Evolutionary conservation across 2,113 vertebrate genomes (phyloP), one percentile per base, ranked within the genome.

Genomic region (Holacanthus passer): DNA sequence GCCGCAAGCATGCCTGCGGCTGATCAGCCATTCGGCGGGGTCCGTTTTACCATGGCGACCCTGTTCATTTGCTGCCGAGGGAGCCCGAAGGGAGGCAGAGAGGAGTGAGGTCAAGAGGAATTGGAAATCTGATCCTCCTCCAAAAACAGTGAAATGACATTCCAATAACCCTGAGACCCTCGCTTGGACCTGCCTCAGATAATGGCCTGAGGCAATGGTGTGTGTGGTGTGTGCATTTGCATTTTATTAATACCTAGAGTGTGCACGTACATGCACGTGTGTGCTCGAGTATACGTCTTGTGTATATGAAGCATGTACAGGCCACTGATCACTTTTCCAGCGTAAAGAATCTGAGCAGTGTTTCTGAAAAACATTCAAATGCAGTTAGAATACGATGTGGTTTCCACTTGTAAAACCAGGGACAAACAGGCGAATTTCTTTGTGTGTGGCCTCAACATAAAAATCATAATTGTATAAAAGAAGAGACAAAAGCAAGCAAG

Each of bases 161-260:
- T 92, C 86, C 90, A 92, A 90, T 91, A 90, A 90, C 82, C 82
- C 79, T 50, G 73, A 74, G 85, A 90, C 66, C 56, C 69, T 76
- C 19, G 47, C 75, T 79, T 77, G 70, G 89, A 83, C 87, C 85
- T 89, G 87, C 68, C 70, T 87, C 77, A 70, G 48, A 85, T 80
- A 82, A 83, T 48, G 32, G 80, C 90, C 84, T 39, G 13, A 7
- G 77, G 85, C 73, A 24, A 63, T 24, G 22, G 32, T 29, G 62
- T 65, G 41, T 58, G 70, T 64, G 37, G 70, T 47, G 32, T 82
- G 67, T 58, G 69, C 56, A 60, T 78, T 66, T 59, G 56, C 22
- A 60, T 84, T 74, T 80, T 59, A 82, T 82, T 83, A 58, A 52
- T 70, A 29, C 39, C 1, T 1, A 10, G 10, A 65, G 27, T 17